phyloP scores from a whole-genome alignment of 2,113 vertebrate species.

The Siniperca chuatsi region DNA sequence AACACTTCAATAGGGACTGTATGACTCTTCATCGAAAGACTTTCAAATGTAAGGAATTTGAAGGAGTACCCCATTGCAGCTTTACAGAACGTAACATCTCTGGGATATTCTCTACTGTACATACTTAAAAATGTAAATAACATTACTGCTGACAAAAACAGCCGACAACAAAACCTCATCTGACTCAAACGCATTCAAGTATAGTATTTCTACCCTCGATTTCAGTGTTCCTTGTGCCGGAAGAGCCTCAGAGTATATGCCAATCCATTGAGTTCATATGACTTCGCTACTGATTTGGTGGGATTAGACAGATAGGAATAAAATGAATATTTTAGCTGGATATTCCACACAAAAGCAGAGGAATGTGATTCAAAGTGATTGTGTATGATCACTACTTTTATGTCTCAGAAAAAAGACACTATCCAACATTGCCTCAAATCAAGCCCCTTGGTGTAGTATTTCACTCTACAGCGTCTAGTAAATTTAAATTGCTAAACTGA shows the following conservation, averaged over 20 bases:
- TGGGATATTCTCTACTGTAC: constrained; percentile 81
- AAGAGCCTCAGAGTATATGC: constrained; percentile 52
- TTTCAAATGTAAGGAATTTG: constrained; percentile 59
- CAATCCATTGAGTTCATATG: constrained; percentile 49
- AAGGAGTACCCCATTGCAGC: constrained; percentile 76
- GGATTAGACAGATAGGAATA: constrained; percentile 20
- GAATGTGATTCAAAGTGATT: constrained; percentile 5
- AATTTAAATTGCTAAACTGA: constrained; percentile 23
- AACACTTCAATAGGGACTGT: constrained; percentile 58
- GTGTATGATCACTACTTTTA: constrained; percentile 23
- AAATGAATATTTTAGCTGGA: constrained; percentile 20
- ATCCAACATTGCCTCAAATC: constrained; percentile 26
- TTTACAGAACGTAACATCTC: constrained; percentile 81
- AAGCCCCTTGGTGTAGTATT: constrained; percentile 34
- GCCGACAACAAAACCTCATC: constrained; percentile 78
- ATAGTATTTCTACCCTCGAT: constrained; percentile 67
- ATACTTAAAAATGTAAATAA: constrained; percentile 77
- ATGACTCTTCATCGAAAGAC: constrained; percentile 77
- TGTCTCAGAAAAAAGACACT: constrained; percentile 5
- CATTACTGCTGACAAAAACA: constrained; percentile 69
- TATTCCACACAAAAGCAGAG: constrained; percentile 41
- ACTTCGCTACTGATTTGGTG: constrained; percentile 35
- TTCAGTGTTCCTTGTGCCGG: constrained; percentile 60
- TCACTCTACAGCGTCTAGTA: constrained; percentile 13
- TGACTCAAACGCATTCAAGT: constrained; percentile 68